Base-by-base conservation (phyloP, 2,113 vertebrate species). In the Melanerpes formicivorus region DNA sequence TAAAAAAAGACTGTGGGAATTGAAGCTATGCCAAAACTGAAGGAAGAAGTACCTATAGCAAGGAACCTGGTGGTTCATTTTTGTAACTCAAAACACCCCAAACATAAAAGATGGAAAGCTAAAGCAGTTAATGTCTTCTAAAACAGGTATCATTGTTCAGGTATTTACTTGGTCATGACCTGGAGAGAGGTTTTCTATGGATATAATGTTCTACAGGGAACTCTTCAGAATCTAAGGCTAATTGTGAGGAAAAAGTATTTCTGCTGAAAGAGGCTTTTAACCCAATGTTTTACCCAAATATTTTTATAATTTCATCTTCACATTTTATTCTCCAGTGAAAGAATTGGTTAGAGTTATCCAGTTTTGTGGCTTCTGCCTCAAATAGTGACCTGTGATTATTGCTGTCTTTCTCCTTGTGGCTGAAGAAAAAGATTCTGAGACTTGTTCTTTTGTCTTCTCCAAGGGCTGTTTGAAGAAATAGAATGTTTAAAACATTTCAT, bases 391-490 rank as follows among this genome's bases (percentile, higher is more conserved):
- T 56, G 10, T 83, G 34, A 11, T 90, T 71, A 19, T 73, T 90
- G 8, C 21, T 63, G 15, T 58, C 19, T 55, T 14, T 66, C 12
- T 81, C 37, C 74, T 73, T 34, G 62, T 77, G 10, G 22, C 8
- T 88, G 54, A 83, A 87, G 32, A 23, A 62, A 55, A 87, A 32
- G 16, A 34, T 86, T 74, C 46, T 76, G 65, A 60, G 21, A 34
- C 9, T 78, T 81, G 32, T 69, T 88, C 62, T 87, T 90, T 78
- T 58, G 46, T 62, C 40, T 92, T 92, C 77, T 84, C n/a, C n/a
- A 84, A 75, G 44, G 54, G 48, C 25, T 87, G 30, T 78, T 66
- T 48, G 67, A 96, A 84, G 77, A 94, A 92, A 65, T 26, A 78
- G 19, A 81, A 71, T n/a, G 13, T 87, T 90, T 88, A 75, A 82